Conservation (phyloP, 1,140 invertebrate species). For the Parasteatoda tepidariorum region DNA sequence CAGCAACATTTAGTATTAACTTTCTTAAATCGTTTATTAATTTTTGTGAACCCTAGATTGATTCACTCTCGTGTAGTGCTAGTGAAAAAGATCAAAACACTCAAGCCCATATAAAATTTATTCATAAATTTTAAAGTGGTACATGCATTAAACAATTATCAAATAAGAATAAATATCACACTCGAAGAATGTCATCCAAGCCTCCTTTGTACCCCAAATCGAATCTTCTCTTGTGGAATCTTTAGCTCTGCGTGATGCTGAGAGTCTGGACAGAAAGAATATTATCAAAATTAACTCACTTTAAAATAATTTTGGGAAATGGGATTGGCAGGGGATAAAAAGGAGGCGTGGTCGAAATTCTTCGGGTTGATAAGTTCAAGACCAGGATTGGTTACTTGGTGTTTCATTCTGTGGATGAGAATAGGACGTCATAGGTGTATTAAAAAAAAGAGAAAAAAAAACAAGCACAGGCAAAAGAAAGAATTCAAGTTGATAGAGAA, state of each 20-base stretch:
- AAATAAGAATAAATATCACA: neutral
- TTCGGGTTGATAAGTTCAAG: neutral
- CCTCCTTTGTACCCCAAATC: conserved; percentile 5
- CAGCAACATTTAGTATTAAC: too few species aligned
- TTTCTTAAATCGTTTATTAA: too few species aligned
- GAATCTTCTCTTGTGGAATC: neutral
- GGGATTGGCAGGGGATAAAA: neutral
- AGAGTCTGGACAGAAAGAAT: conserved; percentile 37
- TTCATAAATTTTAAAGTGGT: neutral
- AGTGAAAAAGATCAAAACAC: neutral
- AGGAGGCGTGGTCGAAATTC: conserved; percentile 33
- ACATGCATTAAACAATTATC: too few species aligned
- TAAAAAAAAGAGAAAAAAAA: neutral
- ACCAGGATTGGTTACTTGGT: neutral
- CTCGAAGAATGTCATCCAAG: conserved; percentile 12
- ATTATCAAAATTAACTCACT: neutral
- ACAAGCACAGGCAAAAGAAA: too few species aligned
- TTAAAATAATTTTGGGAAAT: neutral
- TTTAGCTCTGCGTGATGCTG: conserved; percentile 39
- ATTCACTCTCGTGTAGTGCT: too few species aligned
- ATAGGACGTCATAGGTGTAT: neutral
- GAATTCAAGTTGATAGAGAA: too few species aligned
- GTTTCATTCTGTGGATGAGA: neutral
- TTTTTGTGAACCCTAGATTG: too few species aligned
- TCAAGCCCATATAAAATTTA: neutral